These are phyloP conservation scores for Dryococelus australis DNA, from an alignment of 2,888 invertebrate genomes.

Conservation along the genomic window DNA sequence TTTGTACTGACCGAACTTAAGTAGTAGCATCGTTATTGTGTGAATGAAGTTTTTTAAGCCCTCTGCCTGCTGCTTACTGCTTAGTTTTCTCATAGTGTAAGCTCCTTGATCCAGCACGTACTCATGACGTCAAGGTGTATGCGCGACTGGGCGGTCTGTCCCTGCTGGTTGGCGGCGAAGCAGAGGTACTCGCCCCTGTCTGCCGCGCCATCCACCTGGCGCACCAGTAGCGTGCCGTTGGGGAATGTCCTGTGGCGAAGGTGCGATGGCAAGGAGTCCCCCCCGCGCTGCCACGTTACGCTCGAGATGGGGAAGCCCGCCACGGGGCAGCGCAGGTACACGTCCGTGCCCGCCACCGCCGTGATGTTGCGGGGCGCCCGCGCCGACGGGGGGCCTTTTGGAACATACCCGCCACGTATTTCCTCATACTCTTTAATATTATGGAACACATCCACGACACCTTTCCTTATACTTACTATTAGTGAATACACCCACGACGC, in stretches of 20 bases:
- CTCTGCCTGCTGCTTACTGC: too few species aligned
- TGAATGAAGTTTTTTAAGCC: too few species aligned
- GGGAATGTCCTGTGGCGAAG: conserved; percentile 57
- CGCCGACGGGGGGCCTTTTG: conserved; percentile 60
- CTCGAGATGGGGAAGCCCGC: conserved; percentile 62
- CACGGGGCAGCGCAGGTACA: conserved; percentile 61
- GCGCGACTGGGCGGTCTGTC: conserved; percentile 56
- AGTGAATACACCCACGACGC: neutral
- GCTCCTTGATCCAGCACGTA: conserved; percentile 49
- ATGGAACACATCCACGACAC: too few species aligned
- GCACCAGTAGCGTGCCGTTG: conserved; percentile 60
- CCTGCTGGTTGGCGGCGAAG: conserved; percentile 58
- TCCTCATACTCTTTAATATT: too few species aligned
- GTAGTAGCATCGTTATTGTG: too few species aligned
- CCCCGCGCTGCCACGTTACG: conserved; percentile 61
- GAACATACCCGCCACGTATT: neutral
- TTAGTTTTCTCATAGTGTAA: too few species aligned
- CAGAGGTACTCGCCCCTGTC: conserved; percentile 62
- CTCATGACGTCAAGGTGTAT: conserved; percentile 61
- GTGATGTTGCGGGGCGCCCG: conserved; percentile 61
- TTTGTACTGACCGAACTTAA: too few species aligned
- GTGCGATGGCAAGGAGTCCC: conserved; percentile 56
- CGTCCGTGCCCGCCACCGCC: conserved; percentile 60
- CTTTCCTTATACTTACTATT: too few species aligned
- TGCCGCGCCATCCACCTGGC: conserved; percentile 57